These are phyloP conservation scores for Halcyon smyrnensis DNA, from an alignment of 2,797 vertebrate genomes.

Conservation along the genomic window DNA sequence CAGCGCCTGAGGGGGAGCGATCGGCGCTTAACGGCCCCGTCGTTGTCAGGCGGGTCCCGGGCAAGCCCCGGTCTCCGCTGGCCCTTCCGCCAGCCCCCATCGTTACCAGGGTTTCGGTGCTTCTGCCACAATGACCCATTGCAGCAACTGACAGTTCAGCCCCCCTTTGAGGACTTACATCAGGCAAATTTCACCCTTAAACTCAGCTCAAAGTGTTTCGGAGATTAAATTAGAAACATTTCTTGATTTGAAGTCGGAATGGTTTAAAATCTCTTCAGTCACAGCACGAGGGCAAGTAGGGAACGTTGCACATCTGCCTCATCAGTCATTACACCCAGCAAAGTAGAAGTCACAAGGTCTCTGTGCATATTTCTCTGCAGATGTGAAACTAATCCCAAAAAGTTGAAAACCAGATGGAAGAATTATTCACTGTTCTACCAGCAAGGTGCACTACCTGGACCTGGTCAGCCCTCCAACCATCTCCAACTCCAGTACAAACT, in stretches of 20 bases:
- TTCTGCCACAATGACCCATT: not conserved
- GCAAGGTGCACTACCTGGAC: not conserved
- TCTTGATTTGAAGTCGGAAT: not conserved
- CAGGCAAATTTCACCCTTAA: slow-evolving; percentile 21
- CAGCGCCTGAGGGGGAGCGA: too few relatives aligned
- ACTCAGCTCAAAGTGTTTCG: not conserved
- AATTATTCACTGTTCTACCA: not conserved
- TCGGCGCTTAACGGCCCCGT: not conserved
- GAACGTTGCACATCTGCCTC: not conserved
- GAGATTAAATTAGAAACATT: not conserved
- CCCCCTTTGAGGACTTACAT: not conserved
- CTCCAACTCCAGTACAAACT: not conserved
- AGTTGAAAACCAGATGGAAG: not conserved
- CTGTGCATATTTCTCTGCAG: not conserved
- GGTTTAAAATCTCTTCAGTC: not conserved
- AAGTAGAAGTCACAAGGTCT: not conserved
- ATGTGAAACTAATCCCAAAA: not conserved
- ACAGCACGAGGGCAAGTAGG: not conserved
- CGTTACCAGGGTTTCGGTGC: not conserved
- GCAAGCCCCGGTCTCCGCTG: not conserved
- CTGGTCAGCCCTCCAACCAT: not conserved
- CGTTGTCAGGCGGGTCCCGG: not conserved
- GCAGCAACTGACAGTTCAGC: not conserved
- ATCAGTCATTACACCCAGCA: not conserved
- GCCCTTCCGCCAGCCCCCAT: not conserved